Conservation (phyloP, 2,888 invertebrate species). For the Watsonalla cultraria region DNA sequence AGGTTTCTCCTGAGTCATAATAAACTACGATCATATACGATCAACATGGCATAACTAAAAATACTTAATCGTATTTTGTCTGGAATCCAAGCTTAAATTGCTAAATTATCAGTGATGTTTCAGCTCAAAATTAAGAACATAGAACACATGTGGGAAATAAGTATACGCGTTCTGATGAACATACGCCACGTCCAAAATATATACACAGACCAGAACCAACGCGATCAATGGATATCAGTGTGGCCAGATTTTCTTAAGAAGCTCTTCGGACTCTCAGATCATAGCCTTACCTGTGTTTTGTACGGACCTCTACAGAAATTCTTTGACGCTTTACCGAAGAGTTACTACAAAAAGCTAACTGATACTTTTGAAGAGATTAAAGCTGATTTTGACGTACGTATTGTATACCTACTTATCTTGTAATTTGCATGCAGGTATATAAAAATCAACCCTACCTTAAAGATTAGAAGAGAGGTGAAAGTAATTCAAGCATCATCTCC, state of each 20-base stretch:
- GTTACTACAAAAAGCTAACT: conserved; percentile 73
- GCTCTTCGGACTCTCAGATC: conserved; percentile 79
- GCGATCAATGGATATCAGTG: conserved; percentile 79
- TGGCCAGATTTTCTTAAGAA: conserved; percentile 83
- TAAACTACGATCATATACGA: too few relatives aligned
- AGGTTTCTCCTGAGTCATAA: too few relatives aligned
- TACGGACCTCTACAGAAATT: conserved; percentile 82
- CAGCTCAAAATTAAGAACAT: conserved; percentile 81
- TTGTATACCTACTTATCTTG: conserved; percentile 2
- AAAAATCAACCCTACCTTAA: background rate
- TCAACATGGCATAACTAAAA: too few relatives aligned
- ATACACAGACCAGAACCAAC: conserved; percentile 81
- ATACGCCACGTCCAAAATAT: conserved; percentile 82
- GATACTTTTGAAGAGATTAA: conserved; percentile 78
- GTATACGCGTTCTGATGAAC: conserved; percentile 77
- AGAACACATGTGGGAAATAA: conserved; percentile 81
- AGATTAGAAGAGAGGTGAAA: background rate
- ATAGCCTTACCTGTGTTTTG: conserved; percentile 81
- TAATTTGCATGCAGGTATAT: too few relatives aligned
- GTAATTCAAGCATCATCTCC: too few relatives aligned
- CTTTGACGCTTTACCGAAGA: conserved; percentile 77
- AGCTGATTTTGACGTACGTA: conserved; percentile 77
- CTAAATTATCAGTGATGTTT: conserved; percentile 2
- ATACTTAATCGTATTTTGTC: background rate
- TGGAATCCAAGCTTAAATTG: too few relatives aligned